Evolutionary conservation across 2,888 invertebrate species (phyloP), one percentile per base, ranked within the genome.

Genomic region (Leucophora obtusa): DNA sequence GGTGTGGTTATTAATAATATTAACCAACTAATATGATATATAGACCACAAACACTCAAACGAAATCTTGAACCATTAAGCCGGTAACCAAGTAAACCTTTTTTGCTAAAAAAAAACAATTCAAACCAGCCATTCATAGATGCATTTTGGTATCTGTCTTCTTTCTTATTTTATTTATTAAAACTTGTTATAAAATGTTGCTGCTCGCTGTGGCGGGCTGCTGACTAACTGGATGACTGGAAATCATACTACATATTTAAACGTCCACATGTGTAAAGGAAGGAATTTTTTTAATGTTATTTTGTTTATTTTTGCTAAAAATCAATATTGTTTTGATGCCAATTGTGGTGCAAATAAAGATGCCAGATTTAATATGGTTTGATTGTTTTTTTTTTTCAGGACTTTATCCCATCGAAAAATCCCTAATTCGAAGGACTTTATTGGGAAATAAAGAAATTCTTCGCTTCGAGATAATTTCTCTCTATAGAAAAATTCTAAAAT

Each of bases 251-350:
- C 18, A 69, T 69, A 68, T 18, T 56, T 69, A 54, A 69, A 75
- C 68, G 60, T 75, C 68, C 50, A 14, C 63, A 28, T 50, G 62
- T 62, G 62, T 56, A 60, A 53, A 62, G 47, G 18, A 60, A 47
- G 53, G 54, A 75, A 68, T 68, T 63, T 47, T 2, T 66, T 47
- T 47, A 10, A 3, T 17, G 53, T 21, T 11, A 4, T 54, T 56
- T 68, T 75, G 60, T 69, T 75, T 69, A 56, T 69, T 69, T 28
- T 75, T 69, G 33, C 8, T 33, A 63, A 63, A 69, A 70, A 58
- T 76, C 58, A 70, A 70, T 76, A 68, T 47, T 35, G 24, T 58
- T 66, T 66, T 75, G 50, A 62, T 56, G 69, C 4, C 38, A 63
- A 63, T 28, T 63, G 51, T 43, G 10, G 28, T 38, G 58, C 4